phyloP scores from a whole-genome alignment of 2,888 invertebrate species.

The Xanthostigma xanthostigma region DNA sequence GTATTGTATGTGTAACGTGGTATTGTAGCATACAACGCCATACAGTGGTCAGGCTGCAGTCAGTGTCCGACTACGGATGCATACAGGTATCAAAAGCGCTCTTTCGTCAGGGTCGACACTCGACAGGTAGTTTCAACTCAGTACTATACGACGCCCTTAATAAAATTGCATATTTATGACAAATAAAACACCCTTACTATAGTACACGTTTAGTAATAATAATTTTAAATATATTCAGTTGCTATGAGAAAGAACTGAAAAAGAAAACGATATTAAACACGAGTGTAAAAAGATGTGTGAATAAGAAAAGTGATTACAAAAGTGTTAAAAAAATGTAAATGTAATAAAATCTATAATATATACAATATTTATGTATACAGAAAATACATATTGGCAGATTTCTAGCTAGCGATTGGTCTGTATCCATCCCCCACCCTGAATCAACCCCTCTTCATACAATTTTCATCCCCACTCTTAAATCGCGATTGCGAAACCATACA shows the following conservation, averaged over 20 bases:
- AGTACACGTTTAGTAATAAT: no score
- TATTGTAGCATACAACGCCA: no score
- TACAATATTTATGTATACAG: conserved; percentile 31
- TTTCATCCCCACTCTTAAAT: conserved; percentile 3
- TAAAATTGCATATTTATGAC: no score
- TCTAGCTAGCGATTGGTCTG: conserved; percentile 20
- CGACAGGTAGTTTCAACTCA: no score
- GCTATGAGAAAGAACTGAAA: background rate
- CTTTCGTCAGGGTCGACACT: no score
- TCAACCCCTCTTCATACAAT: conserved; percentile 5
- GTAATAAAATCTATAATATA: conserved; percentile 29
- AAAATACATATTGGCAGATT: conserved; percentile 26
- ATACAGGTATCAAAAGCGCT: no score
- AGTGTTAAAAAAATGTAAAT: background rate
- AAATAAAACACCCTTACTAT: no score
- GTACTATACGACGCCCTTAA: no score
- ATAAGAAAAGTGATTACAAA: background rate
- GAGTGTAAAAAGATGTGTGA: background rate
- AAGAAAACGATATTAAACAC: background rate
- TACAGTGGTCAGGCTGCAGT: no score
- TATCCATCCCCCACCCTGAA: conserved; percentile 8
- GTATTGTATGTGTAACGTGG: no score
- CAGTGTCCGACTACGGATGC: no score
- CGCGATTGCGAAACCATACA: conserved; percentile 23
- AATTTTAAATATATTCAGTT: background rate